Evolutionary conservation across 2,797 vertebrate species (phyloP), one percentile per base, ranked within the genome.

Genomic region (Craterocephalus amniculus): DNA sequence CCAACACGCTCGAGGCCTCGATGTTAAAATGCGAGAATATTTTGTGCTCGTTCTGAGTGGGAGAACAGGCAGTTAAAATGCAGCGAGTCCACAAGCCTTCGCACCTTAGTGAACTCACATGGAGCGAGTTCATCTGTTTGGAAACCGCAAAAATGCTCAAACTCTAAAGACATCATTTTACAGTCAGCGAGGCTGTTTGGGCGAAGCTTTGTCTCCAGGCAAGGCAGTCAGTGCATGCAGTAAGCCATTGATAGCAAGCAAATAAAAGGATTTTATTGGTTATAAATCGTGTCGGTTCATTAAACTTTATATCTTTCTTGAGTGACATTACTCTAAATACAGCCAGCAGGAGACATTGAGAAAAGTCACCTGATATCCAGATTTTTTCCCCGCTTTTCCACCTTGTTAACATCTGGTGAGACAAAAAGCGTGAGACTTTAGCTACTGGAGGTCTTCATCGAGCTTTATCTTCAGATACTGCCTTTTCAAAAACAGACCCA

Each of bases 251-350:
- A 87, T 85, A 83, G 83, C 73, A 20, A 27, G 65, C 86, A 87
- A 87, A 89, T 91, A 85, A 90, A 92, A 87, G 64, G 9, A 63
- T 83, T 92, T 91, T 86, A 90, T 86, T 88, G 85, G 65, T 83
- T 72, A 87, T 90, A 90, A 91, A 88, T 82, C 58, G 72, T 75
- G 63, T 79, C n/a, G 68, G 83, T 56, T 77, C 84, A 84, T 90
- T 90, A 89, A 87, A 81, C 79, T 85, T 89, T 83, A 89, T 84
- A 85, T 70, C 83, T 79, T 80, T 79, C 74, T 73, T 58, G 57
- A 86, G 84, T 83, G 84, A 87, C 85, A 86, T 62, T 60, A 43
- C 64, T 57, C 70, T 14, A 57, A 69, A 67, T 78, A 32, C 1
- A 78, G 67, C 74, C 63, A 82, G 68, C 43, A 14, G 67, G 59